These are phyloP conservation scores for Tenebrosternarchus preto DNA, from an alignment of 2,113 vertebrate species.

Conservation along the genomic window DNA sequence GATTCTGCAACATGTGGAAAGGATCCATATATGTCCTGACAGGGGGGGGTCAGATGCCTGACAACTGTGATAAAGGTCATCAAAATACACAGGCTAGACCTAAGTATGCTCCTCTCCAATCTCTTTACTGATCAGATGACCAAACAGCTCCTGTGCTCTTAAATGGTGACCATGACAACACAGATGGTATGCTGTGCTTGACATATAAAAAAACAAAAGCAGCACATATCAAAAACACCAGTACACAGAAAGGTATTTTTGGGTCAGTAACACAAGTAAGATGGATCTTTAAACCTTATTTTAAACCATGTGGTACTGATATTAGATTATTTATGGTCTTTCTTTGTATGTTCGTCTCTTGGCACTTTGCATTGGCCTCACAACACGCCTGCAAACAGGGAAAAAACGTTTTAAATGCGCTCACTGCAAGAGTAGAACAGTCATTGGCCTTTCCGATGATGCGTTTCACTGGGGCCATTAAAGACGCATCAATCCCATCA, in stretches of 20 bases:
- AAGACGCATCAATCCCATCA: slow-evolving; percentile 57
- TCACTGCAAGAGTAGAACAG: not conserved
- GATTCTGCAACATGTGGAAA: slow-evolving; percentile 61
- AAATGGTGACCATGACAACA: not conserved
- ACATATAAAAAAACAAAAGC: not conserved
- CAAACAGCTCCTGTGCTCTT: not conserved
- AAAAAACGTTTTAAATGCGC: slow-evolving; percentile 28
- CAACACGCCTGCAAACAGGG: slow-evolving; percentile 4
- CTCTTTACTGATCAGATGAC: not conserved
- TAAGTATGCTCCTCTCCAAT: not conserved
- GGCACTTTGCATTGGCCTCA: not conserved
- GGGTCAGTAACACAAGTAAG: too few species aligned
- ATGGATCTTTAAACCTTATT: too few species aligned
- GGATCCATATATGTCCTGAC: slow-evolving; percentile 37
- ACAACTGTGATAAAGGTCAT: slow-evolving; percentile 40
- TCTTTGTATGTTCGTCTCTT: not conserved
- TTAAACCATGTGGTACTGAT: not conserved
- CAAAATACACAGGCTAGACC: slow-evolving; percentile 13
- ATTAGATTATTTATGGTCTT: slow-evolving; percentile 9
- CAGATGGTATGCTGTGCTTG: not conserved
- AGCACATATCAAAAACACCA: slow-evolving; percentile 4
- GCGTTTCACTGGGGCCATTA: slow-evolving; percentile 46
- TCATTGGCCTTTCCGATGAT: slow-evolving; percentile 27
- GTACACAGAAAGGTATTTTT: not conserved
- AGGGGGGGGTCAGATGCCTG: slow-evolving; percentile 20